These are phyloP conservation scores for Brachypalpus laphriformis DNA, from an alignment of 2,888 invertebrate genomes.

Conservation along the genomic window DNA sequence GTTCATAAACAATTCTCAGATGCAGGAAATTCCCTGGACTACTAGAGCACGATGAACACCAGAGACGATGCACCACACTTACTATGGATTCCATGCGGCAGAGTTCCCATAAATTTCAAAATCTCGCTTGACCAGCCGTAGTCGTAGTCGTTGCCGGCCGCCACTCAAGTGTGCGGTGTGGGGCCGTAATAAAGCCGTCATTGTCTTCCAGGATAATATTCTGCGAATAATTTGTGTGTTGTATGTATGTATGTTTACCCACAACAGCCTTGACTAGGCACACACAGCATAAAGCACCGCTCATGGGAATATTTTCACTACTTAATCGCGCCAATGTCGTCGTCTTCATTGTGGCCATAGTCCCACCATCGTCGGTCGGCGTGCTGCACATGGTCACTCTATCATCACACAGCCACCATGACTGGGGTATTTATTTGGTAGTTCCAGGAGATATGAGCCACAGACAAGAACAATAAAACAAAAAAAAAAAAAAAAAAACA, in stretches of 20 bases:
- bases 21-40: conserved; percentile 51
- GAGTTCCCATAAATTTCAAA: conserved; percentile 63
- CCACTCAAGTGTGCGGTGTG: conserved; percentile 57
- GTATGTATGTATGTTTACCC: conserved; percentile 22
- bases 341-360: conserved; percentile 16
- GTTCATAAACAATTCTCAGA: conserved; percentile 56
- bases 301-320: conserved; percentile 68
- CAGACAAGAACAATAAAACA: conserved; percentile 54
- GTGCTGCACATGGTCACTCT: conserved; percentile 57
- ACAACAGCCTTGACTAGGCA: conserved; percentile 64
- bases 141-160: not conserved
- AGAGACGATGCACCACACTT: conserved; percentile 2
- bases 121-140: conserved; percentile 35
- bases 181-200: conserved; percentile 70
- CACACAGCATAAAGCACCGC: conserved; percentile 57
- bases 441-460: conserved; percentile 55
- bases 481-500: conserved; percentile 33
- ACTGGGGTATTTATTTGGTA: conserved; percentile 36
- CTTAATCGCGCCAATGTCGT: conserved; percentile 51
- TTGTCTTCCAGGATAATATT: conserved; percentile 73
- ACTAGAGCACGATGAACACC: not conserved
- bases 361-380: not conserved
- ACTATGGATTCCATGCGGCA: conserved; percentile 43
- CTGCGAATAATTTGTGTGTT: conserved; percentile 64
- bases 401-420: conserved; percentile 61